Evolutionary conservation across 92 coral and sea anemone genomes (phyloP).

Genomic region (Scolanthus callimorphus): DNA sequence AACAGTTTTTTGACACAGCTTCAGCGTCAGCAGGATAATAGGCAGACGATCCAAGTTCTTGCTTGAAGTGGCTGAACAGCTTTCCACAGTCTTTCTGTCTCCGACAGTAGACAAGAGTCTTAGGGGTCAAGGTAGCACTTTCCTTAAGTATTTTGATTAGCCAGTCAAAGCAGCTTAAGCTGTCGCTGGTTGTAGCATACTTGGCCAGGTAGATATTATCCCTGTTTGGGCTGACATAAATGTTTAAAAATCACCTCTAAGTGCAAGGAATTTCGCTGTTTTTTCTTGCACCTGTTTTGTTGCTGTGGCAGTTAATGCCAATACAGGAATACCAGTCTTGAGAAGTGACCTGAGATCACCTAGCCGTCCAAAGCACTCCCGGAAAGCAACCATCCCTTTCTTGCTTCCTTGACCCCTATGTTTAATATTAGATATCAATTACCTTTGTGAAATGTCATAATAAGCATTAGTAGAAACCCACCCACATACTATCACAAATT

Average conservation of each 20-base stretch:
- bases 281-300: conserved; percentile 3
- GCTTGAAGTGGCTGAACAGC: conserved; percentile 31
- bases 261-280: conserved; percentile 7
- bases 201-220: conserved; percentile 28
- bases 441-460: too few relatives aligned
- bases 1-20: conserved; percentile 16
- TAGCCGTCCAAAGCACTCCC: conserved; percentile 39
- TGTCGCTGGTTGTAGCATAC: conserved; percentile 1
- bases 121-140: conserved; percentile 2
- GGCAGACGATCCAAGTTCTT: conserved; percentile 22
- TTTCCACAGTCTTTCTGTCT: conserved; percentile 50
- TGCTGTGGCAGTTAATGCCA: conserved; percentile 37
- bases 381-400: conserved; percentile 12
- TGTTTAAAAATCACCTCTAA: conserved; percentile 2
- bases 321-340: conserved; percentile 24
- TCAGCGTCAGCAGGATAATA: conserved; percentile 3
- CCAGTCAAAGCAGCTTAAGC: conserved; percentile 29
- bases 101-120: conserved; percentile 44
- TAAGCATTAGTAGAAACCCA: too few relatives aligned
- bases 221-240: conserved; percentile 38
- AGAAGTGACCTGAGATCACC: conserved; percentile 45
- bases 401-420: conserved; percentile 15
- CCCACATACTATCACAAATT: too few relatives aligned
- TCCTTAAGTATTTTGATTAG: conserved; percentile 17
- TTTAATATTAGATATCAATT: too few relatives aligned